Percentiles rank a stretch among this genome's conserved stretches.
Evolutionary conservation across 1,140 invertebrate genomes (phyloP).

Genomic region (Plectrocnemia conspersa): DNA sequence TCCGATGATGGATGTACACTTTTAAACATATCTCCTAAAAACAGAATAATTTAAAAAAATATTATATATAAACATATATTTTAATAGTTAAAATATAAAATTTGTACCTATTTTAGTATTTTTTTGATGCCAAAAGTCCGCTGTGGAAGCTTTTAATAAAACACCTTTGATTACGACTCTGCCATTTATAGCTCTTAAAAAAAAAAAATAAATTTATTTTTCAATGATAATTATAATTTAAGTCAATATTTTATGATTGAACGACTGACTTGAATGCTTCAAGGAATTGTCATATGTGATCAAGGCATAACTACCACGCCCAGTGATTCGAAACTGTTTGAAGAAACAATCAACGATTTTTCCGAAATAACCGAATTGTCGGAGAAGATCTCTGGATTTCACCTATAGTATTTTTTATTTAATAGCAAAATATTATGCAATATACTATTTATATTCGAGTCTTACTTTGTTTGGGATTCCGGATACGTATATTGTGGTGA

Average conservation of each 20-base stretch:
- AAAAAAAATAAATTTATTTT: not conserved
- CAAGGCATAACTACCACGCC: slow-evolving; percentile 18
- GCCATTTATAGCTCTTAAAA: slow-evolving; percentile 16
- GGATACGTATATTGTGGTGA: too few species aligned
- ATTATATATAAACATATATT: not conserved
- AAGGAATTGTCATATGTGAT: slow-evolving; percentile 4
- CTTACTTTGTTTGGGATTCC: too few species aligned
- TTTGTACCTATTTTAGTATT: not conserved
- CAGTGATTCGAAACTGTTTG: too few species aligned
- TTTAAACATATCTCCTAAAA: not conserved
- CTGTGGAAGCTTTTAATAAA: slow-evolving; percentile 17
- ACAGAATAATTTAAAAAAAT: not conserved
- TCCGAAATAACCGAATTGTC: slow-evolving; percentile 21
- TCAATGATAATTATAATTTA: not conserved
- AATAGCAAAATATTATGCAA: too few species aligned
- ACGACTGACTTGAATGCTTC: not conserved
- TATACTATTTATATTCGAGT: too few species aligned
- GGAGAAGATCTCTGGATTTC: slow-evolving; percentile 5
- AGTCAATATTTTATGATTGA: not conserved
- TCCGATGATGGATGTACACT: not conserved
- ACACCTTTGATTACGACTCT: not conserved
- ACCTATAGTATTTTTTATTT: too few species aligned
- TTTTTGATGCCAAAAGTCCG: slow-evolving; percentile 30
- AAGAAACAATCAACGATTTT: slow-evolving; percentile 9
- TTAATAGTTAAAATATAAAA: not conserved